Conservation (phyloP, 2,797 vertebrate genomes). For the Melopsittacus undulatus region DNA sequence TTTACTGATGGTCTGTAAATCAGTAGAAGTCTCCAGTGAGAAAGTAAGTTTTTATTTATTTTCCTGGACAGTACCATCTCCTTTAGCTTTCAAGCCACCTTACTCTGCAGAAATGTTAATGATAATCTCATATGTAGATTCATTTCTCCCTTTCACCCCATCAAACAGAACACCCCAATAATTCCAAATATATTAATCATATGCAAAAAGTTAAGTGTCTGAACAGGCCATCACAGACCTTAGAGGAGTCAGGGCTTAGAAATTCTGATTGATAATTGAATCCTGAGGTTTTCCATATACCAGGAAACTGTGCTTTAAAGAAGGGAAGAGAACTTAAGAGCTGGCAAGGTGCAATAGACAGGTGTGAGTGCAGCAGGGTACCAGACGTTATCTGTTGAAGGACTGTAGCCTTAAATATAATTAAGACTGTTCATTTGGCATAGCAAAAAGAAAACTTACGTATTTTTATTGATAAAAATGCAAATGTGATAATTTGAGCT, state of each 20-base stretch:
- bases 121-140: conserved; percentile 45
- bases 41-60: conserved; percentile 61
- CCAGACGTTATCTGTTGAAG: not conserved
- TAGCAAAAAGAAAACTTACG: not conserved
- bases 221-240: conserved; percentile 54
- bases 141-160: conserved; percentile 19
- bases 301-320: conserved; percentile 17
- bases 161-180: conserved; percentile 48
- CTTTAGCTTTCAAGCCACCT: conserved; percentile 44
- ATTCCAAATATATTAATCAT: conserved; percentile 57
- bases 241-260: conserved; percentile 58
- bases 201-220: conserved; percentile 11
- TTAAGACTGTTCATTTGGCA: not conserved
- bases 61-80: conserved; percentile 31
- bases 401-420: not conserved
- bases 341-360: conserved; percentile 9
- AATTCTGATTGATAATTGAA: conserved; percentile 52
- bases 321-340: conserved; percentile 26
- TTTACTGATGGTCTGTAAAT: conserved; percentile 54
- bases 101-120: conserved; percentile 58
- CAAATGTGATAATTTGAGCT: conserved; percentile 32
- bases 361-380: conserved; percentile 35
- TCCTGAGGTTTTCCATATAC: conserved; percentile 44
- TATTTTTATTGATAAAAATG: conserved; percentile 49
- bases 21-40: conserved; percentile 40